A percentile compares a stretch with the other conserved stretches of the same genome.
Evolutionary conservation across 2,888 invertebrate species (phyloP).

Genomic region (Drosophila aldrichi): DNA sequence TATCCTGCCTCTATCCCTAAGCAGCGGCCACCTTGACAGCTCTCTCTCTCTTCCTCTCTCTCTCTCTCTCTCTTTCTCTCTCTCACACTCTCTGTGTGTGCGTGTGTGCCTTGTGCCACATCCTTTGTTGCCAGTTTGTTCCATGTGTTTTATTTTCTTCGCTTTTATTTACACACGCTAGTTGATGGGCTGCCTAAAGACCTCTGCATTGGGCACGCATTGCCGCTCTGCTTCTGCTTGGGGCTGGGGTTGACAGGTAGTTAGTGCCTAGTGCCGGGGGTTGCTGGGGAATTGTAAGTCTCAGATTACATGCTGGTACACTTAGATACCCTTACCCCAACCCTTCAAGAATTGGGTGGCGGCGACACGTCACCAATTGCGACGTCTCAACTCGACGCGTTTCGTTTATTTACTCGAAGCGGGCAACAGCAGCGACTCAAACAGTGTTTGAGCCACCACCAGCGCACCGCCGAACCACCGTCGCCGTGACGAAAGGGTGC

Average conservation of each 20-base stretch:
- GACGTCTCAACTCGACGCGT: constrained; percentile 21
- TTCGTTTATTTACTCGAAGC: not conserved
- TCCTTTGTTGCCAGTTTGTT: constrained; percentile 38
- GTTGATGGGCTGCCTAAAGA: constrained; percentile 64
- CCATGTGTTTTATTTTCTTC: constrained; percentile 36
- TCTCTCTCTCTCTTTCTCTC: not conserved
- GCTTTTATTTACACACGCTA: constrained; percentile 67
- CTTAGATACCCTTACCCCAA: constrained; percentile 11
- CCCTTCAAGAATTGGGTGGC: constrained; percentile 18
- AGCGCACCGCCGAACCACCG: constrained; percentile 5
- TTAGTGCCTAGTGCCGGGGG: constrained; percentile 46
- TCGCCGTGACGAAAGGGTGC: constrained; percentile 40
- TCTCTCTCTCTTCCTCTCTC: no score
- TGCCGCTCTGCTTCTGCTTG: constrained; percentile 6
- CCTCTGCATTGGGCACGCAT: constrained; percentile 35
- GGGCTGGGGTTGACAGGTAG: constrained; percentile 28
- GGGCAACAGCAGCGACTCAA: constrained; percentile 18
- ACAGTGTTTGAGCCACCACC: constrained; percentile 48
- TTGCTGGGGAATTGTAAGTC: constrained; percentile 54
- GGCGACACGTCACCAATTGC: constrained; percentile 37
- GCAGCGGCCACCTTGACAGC: constrained; percentile 11
- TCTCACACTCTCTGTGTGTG: no score
- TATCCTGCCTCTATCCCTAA: constrained; percentile 14
- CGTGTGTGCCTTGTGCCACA: constrained; percentile 21
- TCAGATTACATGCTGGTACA: constrained; percentile 74